Evolutionary conservation across 2,888 invertebrate genomes (phyloP), one percentile per base, ranked within the genome.

Genomic region (Anorthoa munda): DNA sequence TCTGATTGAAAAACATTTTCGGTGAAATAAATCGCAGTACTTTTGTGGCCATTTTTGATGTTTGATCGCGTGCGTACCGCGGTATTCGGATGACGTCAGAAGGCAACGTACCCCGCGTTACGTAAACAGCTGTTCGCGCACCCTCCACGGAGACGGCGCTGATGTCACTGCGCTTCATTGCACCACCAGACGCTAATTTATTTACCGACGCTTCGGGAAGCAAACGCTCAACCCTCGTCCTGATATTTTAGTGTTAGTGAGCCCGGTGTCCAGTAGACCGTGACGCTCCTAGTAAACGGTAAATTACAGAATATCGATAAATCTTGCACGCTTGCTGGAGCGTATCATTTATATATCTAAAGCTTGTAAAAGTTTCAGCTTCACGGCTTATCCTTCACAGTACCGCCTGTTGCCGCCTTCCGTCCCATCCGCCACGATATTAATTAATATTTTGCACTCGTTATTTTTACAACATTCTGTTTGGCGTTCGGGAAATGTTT

Each of bases 221-320:
- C 61, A 67, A 66, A 63, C 58, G 59, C 50, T 84, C 11, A 31
- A 73, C 73, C 73, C 84, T 82, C 65, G 65, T 76, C 64, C 69
- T 81, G 66, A 71, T 80, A 76, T 82, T 76, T 72, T 75, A 77
- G 67, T 75, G 59, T 66, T 79, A 75, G 56, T 55, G 61, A 48
- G 66, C 60, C 66, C 61, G 26, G 26, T 60, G 68, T 60, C 50
- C 64, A 50, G 63, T 59, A 70, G 72, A 75, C 83, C 68, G 75
- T 72, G 61, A 71, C 63, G 48, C 66, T 83, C 70, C 72, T 74
- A 66, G 77, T 77, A 79, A 77, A 75, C 80, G 64, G 72, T 80
- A 81, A 84, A 83, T 84, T 83, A 73, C 81, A 66, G 74, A 80
- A 84, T 80, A 83, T 84, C 83, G 65, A 83, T 85, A 86, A 84